Conservation (phyloP, 2,113 vertebrate genomes). For the Hylia prasina region DNA sequence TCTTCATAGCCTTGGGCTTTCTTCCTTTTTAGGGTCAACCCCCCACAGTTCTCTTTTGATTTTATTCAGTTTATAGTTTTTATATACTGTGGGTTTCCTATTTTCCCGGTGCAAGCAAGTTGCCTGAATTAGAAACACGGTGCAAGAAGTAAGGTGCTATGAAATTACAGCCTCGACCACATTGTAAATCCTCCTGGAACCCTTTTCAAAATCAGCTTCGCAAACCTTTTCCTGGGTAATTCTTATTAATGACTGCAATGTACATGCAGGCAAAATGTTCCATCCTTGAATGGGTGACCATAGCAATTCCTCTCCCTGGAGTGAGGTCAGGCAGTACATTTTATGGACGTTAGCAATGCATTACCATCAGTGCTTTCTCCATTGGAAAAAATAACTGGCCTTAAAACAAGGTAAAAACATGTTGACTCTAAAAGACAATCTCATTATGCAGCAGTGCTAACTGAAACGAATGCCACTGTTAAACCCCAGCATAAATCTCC, state of each 20-base stretch:
- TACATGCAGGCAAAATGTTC: neutral
- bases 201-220: neutral
- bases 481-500: slow-evolving; percentile 1
- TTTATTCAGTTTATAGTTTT: neutral
- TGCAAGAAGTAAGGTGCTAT: neutral
- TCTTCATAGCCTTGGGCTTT: neutral
- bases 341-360: neutral
- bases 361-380: neutral
- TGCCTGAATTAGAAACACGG: neutral
- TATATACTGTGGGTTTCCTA: neutral
- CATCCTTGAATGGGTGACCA: neutral
- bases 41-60: neutral
- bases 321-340: neutral
- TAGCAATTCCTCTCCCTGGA: neutral
- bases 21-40: neutral
- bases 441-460: slow-evolving; percentile 32
- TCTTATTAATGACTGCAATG: neutral
- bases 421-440: slow-evolving; percentile 22
- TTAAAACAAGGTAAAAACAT: slow-evolving; percentile 8
- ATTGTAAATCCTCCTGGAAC: neutral
- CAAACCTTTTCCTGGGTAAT: neutral
- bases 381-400: neutral
- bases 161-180: neutral
- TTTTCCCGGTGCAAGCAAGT: neutral
- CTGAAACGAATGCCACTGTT: slow-evolving; percentile 8